phyloP scores from a whole-genome alignment of 2,888 invertebrate species.

The Pandemis corylana region DNA sequence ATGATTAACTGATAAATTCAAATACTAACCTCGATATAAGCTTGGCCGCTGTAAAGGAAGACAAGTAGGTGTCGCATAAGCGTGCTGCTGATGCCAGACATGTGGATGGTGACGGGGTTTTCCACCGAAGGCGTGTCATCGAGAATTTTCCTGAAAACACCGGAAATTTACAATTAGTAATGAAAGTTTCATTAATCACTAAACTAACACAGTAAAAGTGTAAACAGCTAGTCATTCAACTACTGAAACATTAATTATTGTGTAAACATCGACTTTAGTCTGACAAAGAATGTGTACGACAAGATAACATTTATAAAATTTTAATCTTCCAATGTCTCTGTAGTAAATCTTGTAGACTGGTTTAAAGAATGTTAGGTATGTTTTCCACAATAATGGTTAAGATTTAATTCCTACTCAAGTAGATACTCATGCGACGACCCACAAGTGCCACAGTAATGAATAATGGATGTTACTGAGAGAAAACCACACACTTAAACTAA shows the following conservation, averaged over 20 bases:
- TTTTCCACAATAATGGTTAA: conserved; percentile 1
- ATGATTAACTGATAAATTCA: not conserved
- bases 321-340: not conserved
- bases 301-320: not conserved
- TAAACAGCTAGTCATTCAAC: conserved; percentile 6
- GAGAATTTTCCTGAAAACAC: conserved; percentile 86
- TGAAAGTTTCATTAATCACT: conserved; percentile 17
- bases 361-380: not conserved
- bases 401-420: conserved; percentile 23
- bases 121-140: conserved; percentile 89
- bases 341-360: not conserved
- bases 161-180: conserved; percentile 37
- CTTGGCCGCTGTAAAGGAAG: conserved; percentile 94
- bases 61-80: conserved; percentile 93
- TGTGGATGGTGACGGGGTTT: conserved; percentile 91
- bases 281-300: not conserved
- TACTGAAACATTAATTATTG: conserved; percentile 19
- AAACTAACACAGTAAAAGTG: not conserved
- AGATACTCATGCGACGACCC: conserved; percentile 15
- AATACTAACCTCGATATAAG: conserved; percentile 88
- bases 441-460: conserved; percentile 26
- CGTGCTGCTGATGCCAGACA: conserved; percentile 92
- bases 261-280: not conserved
- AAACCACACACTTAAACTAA: conserved; percentile 25
- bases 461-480: conserved; percentile 13